Percentiles rank a stretch among this genome's conserved stretches.
These are phyloP conservation scores for Euleptes europaea DNA, from an alignment of 2,113 vertebrate genomes.

Conservation along the genomic window DNA sequence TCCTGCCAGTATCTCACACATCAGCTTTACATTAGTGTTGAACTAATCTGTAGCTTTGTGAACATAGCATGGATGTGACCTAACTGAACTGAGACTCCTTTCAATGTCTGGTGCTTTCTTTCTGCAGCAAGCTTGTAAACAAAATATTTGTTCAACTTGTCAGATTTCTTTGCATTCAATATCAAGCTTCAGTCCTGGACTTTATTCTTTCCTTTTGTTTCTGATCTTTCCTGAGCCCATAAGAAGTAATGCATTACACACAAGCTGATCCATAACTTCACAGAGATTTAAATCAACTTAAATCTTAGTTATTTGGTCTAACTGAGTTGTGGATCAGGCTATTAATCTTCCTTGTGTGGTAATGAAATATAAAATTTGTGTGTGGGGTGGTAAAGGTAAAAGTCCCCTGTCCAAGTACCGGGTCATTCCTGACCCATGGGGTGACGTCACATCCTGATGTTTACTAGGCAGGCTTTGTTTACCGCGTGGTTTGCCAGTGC, in stretches of 20 bases:
- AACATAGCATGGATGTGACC: background rate
- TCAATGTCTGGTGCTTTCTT: background rate
- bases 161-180: background rate
- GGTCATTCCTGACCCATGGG: too few species aligned
- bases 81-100: background rate
- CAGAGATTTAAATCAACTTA: background rate
- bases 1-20: background rate
- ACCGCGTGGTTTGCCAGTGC: too few species aligned
- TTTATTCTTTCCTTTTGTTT: background rate
- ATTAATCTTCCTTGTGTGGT: background rate
- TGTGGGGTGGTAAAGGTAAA: too few species aligned
- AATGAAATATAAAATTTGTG: background rate
- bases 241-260: background rate
- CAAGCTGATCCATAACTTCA: background rate
- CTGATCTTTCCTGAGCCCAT: background rate
- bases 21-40: background rate
- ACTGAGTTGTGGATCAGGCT: background rate
- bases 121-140: background rate
- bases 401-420: too few species aligned
- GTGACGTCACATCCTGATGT: too few species aligned
- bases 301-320: background rate
- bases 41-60: too few species aligned
- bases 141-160: background rate
- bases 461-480: too few species aligned
- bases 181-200: background rate